Conservation (phyloP, 2,797 vertebrate genomes). For the Dermochelys coriacea region DNA sequence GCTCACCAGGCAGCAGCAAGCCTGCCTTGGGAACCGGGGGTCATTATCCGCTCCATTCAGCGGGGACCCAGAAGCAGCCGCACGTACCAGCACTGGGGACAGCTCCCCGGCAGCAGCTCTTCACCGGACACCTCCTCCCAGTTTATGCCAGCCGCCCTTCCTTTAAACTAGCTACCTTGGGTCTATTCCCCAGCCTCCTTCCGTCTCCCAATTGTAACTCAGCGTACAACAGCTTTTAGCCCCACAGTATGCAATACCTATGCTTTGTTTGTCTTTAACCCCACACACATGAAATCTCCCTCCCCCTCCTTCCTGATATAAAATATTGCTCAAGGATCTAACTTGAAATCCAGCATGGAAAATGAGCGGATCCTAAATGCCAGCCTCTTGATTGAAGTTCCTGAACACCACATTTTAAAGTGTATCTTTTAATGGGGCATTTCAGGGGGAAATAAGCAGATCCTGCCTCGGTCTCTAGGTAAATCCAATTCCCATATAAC, state of each 20-base stretch:
- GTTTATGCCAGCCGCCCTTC: background rate
- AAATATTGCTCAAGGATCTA: background rate
- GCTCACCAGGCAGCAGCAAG: slow-evolving; percentile 84
- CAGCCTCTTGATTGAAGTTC: slow-evolving; percentile 23
- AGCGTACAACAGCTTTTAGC: background rate
- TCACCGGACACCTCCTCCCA: background rate
- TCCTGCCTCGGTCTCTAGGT: background rate
- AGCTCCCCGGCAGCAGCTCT: background rate
- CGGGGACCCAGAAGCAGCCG: slow-evolving; percentile 65
- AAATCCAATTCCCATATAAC: background rate
- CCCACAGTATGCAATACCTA: background rate
- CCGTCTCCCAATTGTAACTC: background rate
- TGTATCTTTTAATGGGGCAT: background rate
- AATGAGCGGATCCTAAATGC: slow-evolving; percentile 48
- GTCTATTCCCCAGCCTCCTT: background rate
- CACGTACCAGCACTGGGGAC: slow-evolving; percentile 55
- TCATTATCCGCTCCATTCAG: slow-evolving; percentile 85
- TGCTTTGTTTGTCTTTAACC: accelerated
- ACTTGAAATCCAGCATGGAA: background rate
- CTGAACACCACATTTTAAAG: slow-evolving; percentile 22
- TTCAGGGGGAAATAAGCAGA: slow-evolving; percentile 32
- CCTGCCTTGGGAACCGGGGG: slow-evolving; percentile 85
- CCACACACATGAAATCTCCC: background rate
- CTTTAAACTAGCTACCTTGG: background rate
- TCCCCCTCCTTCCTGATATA: background rate